These are phyloP conservation scores for Dendrocincla tyrannina DNA, from an alignment of 2,797 vertebrate genomes.

Conservation along the genomic window DNA sequence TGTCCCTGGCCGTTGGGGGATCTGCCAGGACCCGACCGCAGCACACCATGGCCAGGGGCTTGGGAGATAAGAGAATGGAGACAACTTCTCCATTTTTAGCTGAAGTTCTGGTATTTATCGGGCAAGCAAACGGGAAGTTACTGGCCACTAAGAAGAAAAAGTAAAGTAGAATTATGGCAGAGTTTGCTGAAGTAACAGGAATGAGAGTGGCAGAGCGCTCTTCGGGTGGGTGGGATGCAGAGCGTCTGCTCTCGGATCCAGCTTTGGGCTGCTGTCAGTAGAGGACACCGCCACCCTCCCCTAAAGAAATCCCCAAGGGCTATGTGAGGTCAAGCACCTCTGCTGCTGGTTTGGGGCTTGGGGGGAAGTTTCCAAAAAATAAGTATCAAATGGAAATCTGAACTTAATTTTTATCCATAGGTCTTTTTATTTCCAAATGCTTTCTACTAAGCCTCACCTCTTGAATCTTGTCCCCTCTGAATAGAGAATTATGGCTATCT, in stretches of 20 bases:
- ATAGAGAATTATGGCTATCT: background rate
- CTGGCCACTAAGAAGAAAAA: constrained; percentile 40
- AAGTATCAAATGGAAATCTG: background rate
- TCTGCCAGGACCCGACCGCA: background rate
- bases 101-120: constrained; percentile 63
- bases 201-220: background rate
- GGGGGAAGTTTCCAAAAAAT: background rate
- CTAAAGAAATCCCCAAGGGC: constrained; percentile 12
- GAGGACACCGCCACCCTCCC: background rate
- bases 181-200: constrained; percentile 13
- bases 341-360: background rate
- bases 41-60: background rate
- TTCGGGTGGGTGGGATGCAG: background rate
- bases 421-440: background rate
- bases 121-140: constrained; percentile 56
- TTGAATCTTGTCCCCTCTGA: background rate
- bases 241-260: background rate
- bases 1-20: background rate
- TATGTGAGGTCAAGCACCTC: background rate
- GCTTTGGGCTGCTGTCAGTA: background rate
- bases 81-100: constrained; percentile 64
- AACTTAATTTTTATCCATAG: background rate
- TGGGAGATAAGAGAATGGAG: constrained; percentile 31
- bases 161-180: constrained; percentile 36
- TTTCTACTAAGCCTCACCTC: background rate